phyloP scores from a whole-genome alignment of 1,140 invertebrate species.

The Drosophila serrata region DNA sequence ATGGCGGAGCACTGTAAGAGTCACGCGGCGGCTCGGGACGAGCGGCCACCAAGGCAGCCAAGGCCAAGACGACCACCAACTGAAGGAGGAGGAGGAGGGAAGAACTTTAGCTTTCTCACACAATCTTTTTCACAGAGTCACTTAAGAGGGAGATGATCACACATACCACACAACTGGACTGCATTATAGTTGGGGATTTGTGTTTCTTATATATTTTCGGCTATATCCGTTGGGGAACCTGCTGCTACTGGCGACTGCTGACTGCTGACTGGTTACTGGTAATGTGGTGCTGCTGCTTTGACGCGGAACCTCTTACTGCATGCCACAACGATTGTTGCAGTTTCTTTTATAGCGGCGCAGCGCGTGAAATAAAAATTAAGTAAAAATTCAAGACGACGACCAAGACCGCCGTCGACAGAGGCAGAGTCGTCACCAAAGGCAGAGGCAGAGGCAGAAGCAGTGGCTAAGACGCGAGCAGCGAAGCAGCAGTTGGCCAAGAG shows the following conservation, averaged over 20 bases:
- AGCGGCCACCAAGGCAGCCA: constrained; percentile 67
- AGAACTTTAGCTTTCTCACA: constrained; percentile 13
- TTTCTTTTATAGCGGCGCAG: constrained; percentile 83
- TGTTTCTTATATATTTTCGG: constrained; percentile 4
- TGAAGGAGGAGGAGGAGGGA: constrained; percentile 15
- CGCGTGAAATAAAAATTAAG: constrained; percentile 80
- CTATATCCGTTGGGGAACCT: constrained; percentile 55
- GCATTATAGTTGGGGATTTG: constrained; percentile 62
- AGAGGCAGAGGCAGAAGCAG: background rate
- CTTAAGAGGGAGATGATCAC: constrained; percentile 1
- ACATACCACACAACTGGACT: constrained; percentile 83
- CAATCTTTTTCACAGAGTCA: background rate
- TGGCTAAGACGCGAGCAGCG: background rate
- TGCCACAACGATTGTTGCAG: constrained; percentile 79
- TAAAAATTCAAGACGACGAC: constrained; percentile 70
- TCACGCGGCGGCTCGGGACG: constrained; percentile 82
- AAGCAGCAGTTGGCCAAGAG: constrained; percentile 70
- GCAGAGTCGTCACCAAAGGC: background rate
- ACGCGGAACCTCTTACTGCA: constrained; percentile 84
- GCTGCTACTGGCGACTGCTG: constrained; percentile 9
- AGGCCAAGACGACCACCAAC: constrained; percentile 76
- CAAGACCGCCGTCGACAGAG: constrained; percentile 27
- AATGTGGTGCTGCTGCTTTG: constrained; percentile 65
- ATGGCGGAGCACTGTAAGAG: constrained; percentile 76
- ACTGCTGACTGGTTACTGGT: constrained; percentile 15